Evolutionary conservation across 2,113 vertebrate genomes (phyloP), one percentile per base, ranked within the genome.

Genomic region (Anser brachyrhynchus): DNA sequence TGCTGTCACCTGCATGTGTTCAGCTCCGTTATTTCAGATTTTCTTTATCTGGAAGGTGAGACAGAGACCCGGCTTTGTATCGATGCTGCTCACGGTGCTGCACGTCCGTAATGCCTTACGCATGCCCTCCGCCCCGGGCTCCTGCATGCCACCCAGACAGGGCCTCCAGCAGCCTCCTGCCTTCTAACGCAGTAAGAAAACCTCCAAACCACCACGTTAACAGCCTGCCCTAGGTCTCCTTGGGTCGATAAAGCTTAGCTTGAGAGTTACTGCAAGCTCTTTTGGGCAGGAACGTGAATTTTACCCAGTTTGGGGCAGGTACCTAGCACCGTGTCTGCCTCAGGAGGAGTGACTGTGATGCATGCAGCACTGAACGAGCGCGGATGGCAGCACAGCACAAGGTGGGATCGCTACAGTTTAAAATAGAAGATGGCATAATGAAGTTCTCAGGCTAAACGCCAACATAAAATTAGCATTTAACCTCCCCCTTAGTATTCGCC

Each of bases 391-490:
- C 69, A 37, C 57, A 69, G 65, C 83, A 37, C 84, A 91, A 92
- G 70, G 93, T 93, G 92, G 71, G 80, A 77, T 64, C 69, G 62
- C 74, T 83, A 5, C 77, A 43, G 87, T 96, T 92, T 95, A 91
- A 93, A 96, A 92, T 80, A 95, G 96, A 93, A 92, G 89, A 67
- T 89, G 93, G 93, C 91, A 96, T 89, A 89, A 91, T 92, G 74
- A 94, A 95, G 81, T 93, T 96, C 94, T 95, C 91, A 73, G 74
- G 84, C 95, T 95, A 95, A 95, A 91, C 89, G 95, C 94, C 89
- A 93, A 74, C 2, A 8, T 77, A 87, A 93, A 89, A 96, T 95
- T 91, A 95, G 94, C 87, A 41, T 94, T 95, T 87, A 89, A 66
- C 84, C 85, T 87, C 92, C 55, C 74, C 65, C 31, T 59, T 89